Base-by-base conservation (phyloP, 1,140 invertebrate species). In the Cydia fagiglandana region DNA sequence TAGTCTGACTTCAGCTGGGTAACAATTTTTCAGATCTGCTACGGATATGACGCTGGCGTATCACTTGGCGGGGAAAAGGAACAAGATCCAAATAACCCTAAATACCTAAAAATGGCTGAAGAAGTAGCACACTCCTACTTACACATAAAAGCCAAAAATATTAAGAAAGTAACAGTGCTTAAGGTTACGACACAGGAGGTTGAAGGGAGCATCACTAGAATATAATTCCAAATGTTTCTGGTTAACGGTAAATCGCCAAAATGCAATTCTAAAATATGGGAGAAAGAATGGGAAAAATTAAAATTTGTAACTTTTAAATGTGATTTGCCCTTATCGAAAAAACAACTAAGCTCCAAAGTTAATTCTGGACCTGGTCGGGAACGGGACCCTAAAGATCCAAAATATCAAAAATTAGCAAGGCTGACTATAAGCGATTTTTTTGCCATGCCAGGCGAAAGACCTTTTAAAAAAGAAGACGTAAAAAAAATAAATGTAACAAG, bases 381-480 rank as follows among this genome's bases (percentile, higher is more conserved):
- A 20, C 56, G 56, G 56, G 56, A 61, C 17, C 56, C 56, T 20
- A 61, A 61, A 61, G 24, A 61, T 61, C 56, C 17, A 2, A 53
- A 53, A n/a, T 53, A 53, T n/a, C n/a, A 53, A 53, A 53, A 53
- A 53, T n/a, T 53, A n/a, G 50, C 50, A n/a, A 53, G n/a, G 3
- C 4, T 53, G 0, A 0, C 50, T 53, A 15, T 53, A n/a, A 4
- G n/a, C 13, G 15, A 5, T n/a, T 53, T 53, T 53, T 53, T 53
- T n/a, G 15, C 9, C 13, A 15, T 6, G 3, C 15, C 50, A 5
- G 50, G 50, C 50, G 3, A 53, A n/a, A 53, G 13, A 53, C 50
- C 50, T 53, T 53, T 53, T n/a, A 53, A 53, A n/a, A 53, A 53
- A 53, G 50, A 53, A 53, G 50, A 53, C 10, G 50, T 53, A 15